phyloP scores from a whole-genome alignment of 2,797 vertebrate species.

The Poecilia gillii region DNA sequence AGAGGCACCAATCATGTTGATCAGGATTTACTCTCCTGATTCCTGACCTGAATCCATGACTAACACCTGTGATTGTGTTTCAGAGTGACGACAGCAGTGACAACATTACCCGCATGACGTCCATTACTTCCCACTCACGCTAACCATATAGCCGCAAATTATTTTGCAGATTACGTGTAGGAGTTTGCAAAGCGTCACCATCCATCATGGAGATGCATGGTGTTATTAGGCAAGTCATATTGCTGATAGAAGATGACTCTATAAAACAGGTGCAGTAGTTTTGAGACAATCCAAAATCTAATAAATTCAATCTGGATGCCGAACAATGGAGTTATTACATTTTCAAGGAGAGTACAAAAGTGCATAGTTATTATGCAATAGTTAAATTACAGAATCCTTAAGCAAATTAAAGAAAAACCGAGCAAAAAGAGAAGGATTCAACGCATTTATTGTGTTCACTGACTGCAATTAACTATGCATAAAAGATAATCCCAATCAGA shows the following conservation, averaged over 20 bases:
- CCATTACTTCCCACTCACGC: constrained; percentile 38
- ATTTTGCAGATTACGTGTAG: constrained; percentile 37
- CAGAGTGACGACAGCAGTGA: constrained; percentile 50
- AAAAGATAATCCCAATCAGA: not conserved
- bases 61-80: constrained; percentile 26
- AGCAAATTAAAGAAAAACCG: not conserved
- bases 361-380: not conserved
- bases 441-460: not conserved
- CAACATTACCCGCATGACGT: constrained; percentile 56
- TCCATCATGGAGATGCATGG: not conserved
- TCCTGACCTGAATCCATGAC: constrained; percentile 27
- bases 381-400: not conserved
- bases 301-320: not conserved
- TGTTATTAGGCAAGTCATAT: not conserved
- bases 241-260: not conserved
- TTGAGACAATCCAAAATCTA: not conserved
- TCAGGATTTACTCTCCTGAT: constrained; percentile 31
- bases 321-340: not conserved
- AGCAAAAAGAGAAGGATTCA: not conserved
- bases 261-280: not conserved
- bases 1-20: constrained; percentile 21
- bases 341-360: not conserved
- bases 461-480: not conserved
- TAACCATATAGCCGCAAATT: constrained; percentile 31
- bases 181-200: constrained; percentile 15